Conservation (phyloP, 2,888 invertebrate genomes). For the Stomorhina lunata region DNA sequence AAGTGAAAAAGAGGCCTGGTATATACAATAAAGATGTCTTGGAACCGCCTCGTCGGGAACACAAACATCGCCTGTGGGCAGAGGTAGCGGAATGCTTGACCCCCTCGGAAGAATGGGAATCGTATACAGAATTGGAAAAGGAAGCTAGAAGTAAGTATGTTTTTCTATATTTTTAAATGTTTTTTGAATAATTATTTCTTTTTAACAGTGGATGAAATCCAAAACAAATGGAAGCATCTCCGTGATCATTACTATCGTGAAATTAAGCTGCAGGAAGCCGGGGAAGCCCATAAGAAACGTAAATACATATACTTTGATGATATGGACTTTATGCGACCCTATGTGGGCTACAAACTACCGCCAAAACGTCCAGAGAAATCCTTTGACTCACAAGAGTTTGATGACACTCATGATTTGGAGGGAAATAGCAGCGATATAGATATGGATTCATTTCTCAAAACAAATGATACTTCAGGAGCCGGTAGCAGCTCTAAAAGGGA, state of each 20-base stretch:
- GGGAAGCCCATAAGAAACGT: slow-evolving; percentile 55
- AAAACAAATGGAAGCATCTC: slow-evolving; percentile 60
- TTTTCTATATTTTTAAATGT: not conserved
- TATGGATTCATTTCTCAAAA: slow-evolving; percentile 56
- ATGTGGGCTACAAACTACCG: slow-evolving; percentile 51
- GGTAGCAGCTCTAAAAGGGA: not conserved
- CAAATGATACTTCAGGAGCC: slow-evolving; percentile 18
- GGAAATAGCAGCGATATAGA: slow-evolving; percentile 38
- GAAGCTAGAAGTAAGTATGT: slow-evolving; percentile 46
- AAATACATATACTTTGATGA: slow-evolving; percentile 63
- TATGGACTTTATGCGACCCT: slow-evolving; percentile 56
- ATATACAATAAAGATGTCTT: slow-evolving; percentile 50
- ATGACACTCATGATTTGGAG: not conserved
- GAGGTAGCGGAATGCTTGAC: slow-evolving; percentile 59
- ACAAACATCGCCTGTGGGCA: slow-evolving; percentile 55
- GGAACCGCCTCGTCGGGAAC: slow-evolving; percentile 43
- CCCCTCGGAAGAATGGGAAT: slow-evolving; percentile 56
- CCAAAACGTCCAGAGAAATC: not conserved
- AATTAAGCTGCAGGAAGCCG: slow-evolving; percentile 48
- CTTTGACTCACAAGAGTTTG: not conserved
- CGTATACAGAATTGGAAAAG: slow-evolving; percentile 53
- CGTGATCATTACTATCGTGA: slow-evolving; percentile 60
- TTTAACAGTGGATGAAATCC: slow-evolving; percentile 60
- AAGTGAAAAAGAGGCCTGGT: slow-evolving; percentile 53
- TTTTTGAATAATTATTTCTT: too few relatives aligned